These are phyloP conservation scores for Apodemus speciosus DNA, from an alignment of 2,113 vertebrate genomes.

Conservation along the genomic window DNA sequence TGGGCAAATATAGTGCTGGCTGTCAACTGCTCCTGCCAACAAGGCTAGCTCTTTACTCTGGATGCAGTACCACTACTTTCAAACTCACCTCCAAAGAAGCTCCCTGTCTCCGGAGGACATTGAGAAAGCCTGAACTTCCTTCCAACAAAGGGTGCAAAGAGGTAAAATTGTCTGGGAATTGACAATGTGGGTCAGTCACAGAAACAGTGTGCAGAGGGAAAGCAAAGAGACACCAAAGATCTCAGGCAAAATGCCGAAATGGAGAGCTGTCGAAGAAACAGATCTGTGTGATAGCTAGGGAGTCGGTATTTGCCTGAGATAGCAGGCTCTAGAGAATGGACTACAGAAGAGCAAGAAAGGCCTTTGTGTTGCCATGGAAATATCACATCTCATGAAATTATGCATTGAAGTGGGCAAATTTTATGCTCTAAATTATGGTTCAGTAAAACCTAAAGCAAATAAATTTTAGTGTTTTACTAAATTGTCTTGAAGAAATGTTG, in stretches of 20 bases:
- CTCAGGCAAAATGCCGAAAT: neutral
- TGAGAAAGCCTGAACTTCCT: neutral
- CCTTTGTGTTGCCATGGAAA: neutral
- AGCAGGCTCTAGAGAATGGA: neutral
- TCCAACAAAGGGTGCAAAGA: neutral
- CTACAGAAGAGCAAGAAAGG: neutral
- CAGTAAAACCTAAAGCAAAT: neutral
- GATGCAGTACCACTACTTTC: neutral
- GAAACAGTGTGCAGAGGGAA: neutral
- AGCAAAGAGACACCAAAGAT: neutral
- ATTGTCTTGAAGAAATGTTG: neutral
- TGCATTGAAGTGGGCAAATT: neutral
- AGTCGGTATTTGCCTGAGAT: neutral
- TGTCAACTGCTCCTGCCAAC: neutral
- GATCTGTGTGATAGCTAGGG: neutral
- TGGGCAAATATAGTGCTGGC: no score
- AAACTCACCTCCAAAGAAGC: neutral
- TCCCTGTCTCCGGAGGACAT: neutral
- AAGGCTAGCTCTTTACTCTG: neutral
- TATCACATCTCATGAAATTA: neutral
- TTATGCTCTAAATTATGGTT: constrained; percentile 3
- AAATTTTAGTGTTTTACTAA: neutral
- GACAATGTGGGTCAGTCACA: neutral
- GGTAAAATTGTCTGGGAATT: neutral
- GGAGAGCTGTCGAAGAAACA: neutral